Base-by-base conservation (phyloP, 2,888 invertebrate genomes). In the Clanis bilineata region DNA sequence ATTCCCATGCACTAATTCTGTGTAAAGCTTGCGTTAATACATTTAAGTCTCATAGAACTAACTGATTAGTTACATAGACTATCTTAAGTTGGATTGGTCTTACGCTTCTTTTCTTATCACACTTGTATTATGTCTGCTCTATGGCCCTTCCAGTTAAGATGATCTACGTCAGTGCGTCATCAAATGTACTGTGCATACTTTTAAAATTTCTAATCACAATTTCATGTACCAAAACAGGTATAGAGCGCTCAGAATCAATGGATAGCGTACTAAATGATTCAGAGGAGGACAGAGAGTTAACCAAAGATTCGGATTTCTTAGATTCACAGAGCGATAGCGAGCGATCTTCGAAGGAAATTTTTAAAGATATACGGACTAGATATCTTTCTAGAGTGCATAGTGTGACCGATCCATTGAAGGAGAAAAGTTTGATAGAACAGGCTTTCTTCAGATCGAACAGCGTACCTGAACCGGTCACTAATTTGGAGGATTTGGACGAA, bases 151-250 rank as follows among this genome's bases (percentile, higher is more conserved):
- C 43, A 45, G 38, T 58, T 58, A 23, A 47, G 56, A 59, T 28
- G n/a, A 55, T 57, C 57, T 55, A 41, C 58, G 10, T 22, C 38
- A 56, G 28, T 25, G n/a, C 38, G n/a, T 45, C 65, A 66, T 69
- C 64, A 65, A 68, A 66, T 72, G 71, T 68, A 68, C 60, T 66
- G 67, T 81, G 71, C 78, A 78, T 67, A 79, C 60, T 79, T 70
- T 79, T 71, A 70, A 76, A 76, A 70, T 82, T 70, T 86, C 85
- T 88, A 89, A 90, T 89, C 66, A 73, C 64, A 68, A 76, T 86
- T 86, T 86, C 68, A 79, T 88, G 82, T 89, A 83, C 80, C 81
- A 76, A 85, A 77, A 85, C 91, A 92, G 92, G 91, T 92, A 76
- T 86, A 83, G 82, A 87, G 79, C 84, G 80, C 69, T 83, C 88